These are phyloP conservation scores for Agapornis roseicollis DNA, from an alignment of 2,113 vertebrate species.

Conservation along the genomic window DNA sequence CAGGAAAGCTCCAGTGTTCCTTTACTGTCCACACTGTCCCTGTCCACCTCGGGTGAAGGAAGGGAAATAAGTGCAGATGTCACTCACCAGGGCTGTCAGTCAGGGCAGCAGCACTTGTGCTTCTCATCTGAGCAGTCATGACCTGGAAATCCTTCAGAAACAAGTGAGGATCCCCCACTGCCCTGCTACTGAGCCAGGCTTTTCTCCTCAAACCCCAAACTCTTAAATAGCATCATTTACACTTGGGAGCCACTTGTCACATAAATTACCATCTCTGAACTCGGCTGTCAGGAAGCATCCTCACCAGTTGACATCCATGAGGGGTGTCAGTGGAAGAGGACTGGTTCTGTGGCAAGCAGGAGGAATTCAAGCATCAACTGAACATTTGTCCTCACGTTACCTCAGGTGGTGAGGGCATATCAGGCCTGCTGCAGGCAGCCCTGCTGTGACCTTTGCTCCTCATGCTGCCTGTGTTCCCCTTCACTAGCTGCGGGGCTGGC, in stretches of 20 bases:
- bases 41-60: accelerated
- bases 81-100: not conserved
- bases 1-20: not conserved
- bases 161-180: not conserved
- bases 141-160: not conserved
- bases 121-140: not conserved
- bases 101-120: not conserved
- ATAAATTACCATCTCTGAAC: constrained; percentile 30
- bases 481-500: not conserved
- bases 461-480: not conserved
- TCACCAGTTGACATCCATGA: not conserved
- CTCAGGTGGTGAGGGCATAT: not conserved
- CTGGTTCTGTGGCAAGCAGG: not conserved
- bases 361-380: not conserved
- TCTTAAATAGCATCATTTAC: constrained; percentile 34
- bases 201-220: not conserved
- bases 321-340: constrained; percentile 4
- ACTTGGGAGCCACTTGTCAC: constrained; percentile 29
- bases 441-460: not conserved
- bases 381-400: not conserved
- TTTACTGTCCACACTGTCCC: not conserved
- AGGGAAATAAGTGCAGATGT: not conserved
- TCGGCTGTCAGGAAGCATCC: not conserved
- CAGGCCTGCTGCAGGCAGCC: not conserved
- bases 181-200: not conserved